These are phyloP conservation scores for Thecophora atra DNA, from an alignment of 2,888 invertebrate species.

Conservation along the genomic window DNA sequence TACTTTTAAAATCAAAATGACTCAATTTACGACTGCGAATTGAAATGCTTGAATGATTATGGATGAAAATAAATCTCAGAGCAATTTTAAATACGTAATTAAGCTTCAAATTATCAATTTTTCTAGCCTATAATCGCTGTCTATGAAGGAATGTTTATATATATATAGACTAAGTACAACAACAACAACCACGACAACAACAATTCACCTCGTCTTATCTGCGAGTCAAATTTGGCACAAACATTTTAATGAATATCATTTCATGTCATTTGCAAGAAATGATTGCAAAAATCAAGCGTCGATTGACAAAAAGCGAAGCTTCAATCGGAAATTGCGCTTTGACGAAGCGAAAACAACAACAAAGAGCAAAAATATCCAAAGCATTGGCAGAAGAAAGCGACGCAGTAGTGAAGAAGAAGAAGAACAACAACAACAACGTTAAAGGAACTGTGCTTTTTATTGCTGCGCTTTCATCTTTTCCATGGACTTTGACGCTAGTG, in stretches of 20 bases:
- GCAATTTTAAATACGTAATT: no score
- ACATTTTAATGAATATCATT: neutral
- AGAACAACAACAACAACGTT: neutral
- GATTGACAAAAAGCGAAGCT: neutral
- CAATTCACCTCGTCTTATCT: no score
- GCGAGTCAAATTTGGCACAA: neutral
- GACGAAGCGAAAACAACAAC: neutral
- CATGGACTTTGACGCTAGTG: constrained; percentile 14
- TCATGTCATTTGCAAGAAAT: neutral
- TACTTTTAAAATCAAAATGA: no score
- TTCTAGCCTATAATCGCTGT: no score
- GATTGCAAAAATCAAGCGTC: neutral
- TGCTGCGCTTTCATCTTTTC: constrained; percentile 26
- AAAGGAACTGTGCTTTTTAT: constrained; percentile 34
- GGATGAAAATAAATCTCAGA: no score
- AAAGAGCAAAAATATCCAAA: neutral
- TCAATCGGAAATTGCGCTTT: neutral
- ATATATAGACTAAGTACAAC: no score
- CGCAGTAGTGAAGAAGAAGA: constrained; percentile 2
- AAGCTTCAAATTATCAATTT: no score
- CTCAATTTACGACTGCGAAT: neutral
- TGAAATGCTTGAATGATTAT: no score
- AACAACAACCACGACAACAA: no score
- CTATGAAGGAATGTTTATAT: no score
- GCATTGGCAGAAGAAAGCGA: neutral